Evolutionary conservation across 2,888 invertebrate genomes (phyloP), one percentile per base, ranked within the genome.

Genomic region (Chromoteleia sp.): DNA sequence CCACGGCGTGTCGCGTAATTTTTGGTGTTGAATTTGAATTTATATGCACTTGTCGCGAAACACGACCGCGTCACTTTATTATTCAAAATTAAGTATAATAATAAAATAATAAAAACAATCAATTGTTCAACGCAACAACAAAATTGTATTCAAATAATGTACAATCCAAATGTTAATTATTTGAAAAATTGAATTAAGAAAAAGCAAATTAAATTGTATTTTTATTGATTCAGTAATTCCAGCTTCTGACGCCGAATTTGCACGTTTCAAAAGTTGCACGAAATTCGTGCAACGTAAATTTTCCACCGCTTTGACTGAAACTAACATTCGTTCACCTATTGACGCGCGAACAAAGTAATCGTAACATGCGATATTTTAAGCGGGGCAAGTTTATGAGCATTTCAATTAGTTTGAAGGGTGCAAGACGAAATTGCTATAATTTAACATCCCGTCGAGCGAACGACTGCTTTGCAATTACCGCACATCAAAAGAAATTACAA

Each of bases 321-420:
- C 19, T 36, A 14, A 21, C 33, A 15, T 30, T 43, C 36, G 6
- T 43, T 39, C 17, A 41, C 12, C 29, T 41, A 68, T 54, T 54
- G 67, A 45, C 43, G 56, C 10, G 10, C 17, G 21, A 70, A 36
- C 45, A 21, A 45, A 43, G 48, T 56, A 30, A 56, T 70, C 43
- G 41, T 45, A 17, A 17, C 56, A 33, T 45, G 45, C 33, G n/a
- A 71, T 59, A 71, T 17, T 50, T 71, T 71, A 41, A 17, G 30
- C n/a, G 15, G 15, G 17, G 21, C 1, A 73, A 52, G 43, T 61
- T 61, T 54, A 73, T 52, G 52, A 61, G 61, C 61, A 61, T 73
- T 73, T 73, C 61, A 73, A 73, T 73, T 61, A 73, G 52, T 41
- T 59, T 52, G 39, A 52, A 39, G 30, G 15, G 41, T 14, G 39